A percentile compares a stretch with the other conserved stretches of the same genome.
Conservation (phyloP, 2,113 vertebrate genomes). For the Neomonachus schauinslandi region DNA sequence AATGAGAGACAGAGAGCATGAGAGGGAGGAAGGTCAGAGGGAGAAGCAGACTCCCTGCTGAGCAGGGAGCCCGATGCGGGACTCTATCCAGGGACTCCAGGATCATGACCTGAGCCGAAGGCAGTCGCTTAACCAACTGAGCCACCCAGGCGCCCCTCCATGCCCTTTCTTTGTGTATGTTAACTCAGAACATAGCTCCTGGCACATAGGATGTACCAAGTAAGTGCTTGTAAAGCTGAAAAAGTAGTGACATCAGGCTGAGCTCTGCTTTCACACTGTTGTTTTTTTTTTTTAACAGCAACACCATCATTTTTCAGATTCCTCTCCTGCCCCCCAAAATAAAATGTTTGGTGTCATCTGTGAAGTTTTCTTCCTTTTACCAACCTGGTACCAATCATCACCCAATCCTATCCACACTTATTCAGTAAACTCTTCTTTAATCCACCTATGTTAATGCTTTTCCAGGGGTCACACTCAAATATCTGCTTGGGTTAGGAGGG, state of each 20-base stretch:
- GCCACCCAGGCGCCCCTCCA: too few species aligned
- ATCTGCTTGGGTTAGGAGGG: not conserved
- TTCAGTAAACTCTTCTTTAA: not conserved
- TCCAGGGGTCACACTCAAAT: not conserved
- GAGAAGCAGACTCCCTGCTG: too few species aligned
- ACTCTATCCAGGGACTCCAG: too few species aligned
- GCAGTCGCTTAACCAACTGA: too few species aligned
- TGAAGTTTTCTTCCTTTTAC: not conserved
- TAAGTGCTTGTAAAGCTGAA: not conserved
- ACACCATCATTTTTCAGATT: not conserved
- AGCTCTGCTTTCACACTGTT: not conserved
- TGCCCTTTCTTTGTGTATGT: not conserved
- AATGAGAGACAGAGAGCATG: too few species aligned
- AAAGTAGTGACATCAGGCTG: too few species aligned
- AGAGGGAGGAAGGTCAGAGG: too few species aligned
- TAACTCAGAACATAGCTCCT: not conserved
- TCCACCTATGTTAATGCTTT: not conserved
- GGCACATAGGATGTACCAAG: not conserved
- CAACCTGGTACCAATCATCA: not conserved
- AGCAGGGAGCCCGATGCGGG: too few species aligned
- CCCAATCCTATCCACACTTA: not conserved
- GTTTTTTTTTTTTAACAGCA: not conserved
- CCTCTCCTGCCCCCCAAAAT: rapidly evolving
- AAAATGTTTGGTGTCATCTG: not conserved
- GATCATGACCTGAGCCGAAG: too few species aligned